Evolutionary conservation across 2,888 invertebrate genomes (phyloP).

Genomic region (Caenorhabditis panamensis): DNA sequence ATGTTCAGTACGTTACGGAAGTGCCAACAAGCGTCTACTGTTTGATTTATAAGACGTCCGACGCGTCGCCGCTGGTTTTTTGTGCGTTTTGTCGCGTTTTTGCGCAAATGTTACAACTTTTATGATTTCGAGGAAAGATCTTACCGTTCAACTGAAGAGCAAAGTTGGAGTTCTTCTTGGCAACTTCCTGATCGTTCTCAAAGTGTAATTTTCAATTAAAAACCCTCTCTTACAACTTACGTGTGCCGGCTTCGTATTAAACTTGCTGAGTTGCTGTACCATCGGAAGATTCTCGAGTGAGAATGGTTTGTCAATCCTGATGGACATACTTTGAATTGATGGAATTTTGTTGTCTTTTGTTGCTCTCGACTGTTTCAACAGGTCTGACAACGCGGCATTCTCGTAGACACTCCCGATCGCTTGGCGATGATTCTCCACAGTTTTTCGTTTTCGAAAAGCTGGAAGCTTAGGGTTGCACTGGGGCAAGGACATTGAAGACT

Average conservation of each 20-base stretch:
- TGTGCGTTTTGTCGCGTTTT: too few relatives aligned
- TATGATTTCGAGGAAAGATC: constrained; percentile 32
- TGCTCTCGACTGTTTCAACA: not conserved
- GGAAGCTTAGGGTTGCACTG: constrained; percentile 2
- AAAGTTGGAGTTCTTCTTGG: constrained; percentile 32
- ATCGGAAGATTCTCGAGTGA: constrained; percentile 49
- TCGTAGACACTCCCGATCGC: constrained; percentile 43
- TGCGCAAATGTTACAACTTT: constrained; percentile 32
- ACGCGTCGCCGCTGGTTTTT: not conserved
- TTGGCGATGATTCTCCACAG: constrained; percentile 12
- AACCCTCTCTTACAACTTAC: constrained; percentile 14
- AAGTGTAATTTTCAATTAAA: not conserved
- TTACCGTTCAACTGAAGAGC: constrained; percentile 48
- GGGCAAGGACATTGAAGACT: too few relatives aligned
- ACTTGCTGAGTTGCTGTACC: constrained; percentile 35
- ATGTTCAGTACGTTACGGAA: constrained; percentile 15
- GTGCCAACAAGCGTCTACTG: constrained; percentile 18
- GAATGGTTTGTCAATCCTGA: constrained; percentile 38
- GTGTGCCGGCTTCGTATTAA: constrained; percentile 19
- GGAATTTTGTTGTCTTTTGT: constrained; percentile 27
- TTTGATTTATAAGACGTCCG: constrained; percentile 39
- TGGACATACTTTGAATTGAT: constrained; percentile 9
- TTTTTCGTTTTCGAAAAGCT: constrained; percentile 43
- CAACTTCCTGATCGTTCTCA: not conserved
- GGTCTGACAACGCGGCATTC: constrained; percentile 17